Percentiles rank a stretch among this genome's conserved stretches.
Conservation (phyloP, 2,888 invertebrate genomes). For the Dolomedes plantarius region DNA sequence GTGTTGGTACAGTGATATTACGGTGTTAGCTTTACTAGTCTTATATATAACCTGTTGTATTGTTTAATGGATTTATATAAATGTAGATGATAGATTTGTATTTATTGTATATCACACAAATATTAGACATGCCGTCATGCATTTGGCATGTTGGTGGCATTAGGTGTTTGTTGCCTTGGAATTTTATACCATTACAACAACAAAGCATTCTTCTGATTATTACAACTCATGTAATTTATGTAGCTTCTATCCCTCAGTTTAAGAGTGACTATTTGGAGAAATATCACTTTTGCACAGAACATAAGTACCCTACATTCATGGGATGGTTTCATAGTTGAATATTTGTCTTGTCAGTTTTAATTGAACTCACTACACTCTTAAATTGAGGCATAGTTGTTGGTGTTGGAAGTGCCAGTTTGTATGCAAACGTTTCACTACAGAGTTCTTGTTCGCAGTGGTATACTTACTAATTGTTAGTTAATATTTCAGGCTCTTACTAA, state of each 20-base stretch:
- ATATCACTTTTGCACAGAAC: neutral
- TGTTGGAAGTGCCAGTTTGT: slow-evolving; percentile 39
- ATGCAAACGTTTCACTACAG: slow-evolving; percentile 45
- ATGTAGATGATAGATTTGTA: slow-evolving; percentile 67
- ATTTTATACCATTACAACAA: slow-evolving; percentile 63
- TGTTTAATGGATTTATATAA: slow-evolving; percentile 69
- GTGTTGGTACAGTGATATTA: slow-evolving; percentile 68
- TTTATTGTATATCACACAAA: slow-evolving; percentile 66
- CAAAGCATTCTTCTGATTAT: slow-evolving; percentile 50
- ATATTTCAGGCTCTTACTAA: slow-evolving; percentile 44
- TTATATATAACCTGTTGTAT: slow-evolving; percentile 65
- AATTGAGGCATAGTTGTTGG: slow-evolving; percentile 17
- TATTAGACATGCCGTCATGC: slow-evolving; percentile 52
- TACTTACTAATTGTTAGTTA: slow-evolving; percentile 68
- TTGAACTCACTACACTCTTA: neutral
- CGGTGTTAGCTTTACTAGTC: slow-evolving; percentile 72
- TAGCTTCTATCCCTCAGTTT: neutral
- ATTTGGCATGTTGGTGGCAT: slow-evolving; percentile 39
- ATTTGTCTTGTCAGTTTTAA: neutral
- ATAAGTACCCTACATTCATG: neutral
- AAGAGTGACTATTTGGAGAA: neutral
- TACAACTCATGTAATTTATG: slow-evolving; percentile 3
- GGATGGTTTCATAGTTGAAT: neutral
- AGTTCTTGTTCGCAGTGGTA: slow-evolving; percentile 45
- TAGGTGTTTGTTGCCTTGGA: slow-evolving; percentile 69